These are phyloP conservation scores for Lepidothrix coronata DNA, from an alignment of 2,113 vertebrate species.

Conservation along the genomic window DNA sequence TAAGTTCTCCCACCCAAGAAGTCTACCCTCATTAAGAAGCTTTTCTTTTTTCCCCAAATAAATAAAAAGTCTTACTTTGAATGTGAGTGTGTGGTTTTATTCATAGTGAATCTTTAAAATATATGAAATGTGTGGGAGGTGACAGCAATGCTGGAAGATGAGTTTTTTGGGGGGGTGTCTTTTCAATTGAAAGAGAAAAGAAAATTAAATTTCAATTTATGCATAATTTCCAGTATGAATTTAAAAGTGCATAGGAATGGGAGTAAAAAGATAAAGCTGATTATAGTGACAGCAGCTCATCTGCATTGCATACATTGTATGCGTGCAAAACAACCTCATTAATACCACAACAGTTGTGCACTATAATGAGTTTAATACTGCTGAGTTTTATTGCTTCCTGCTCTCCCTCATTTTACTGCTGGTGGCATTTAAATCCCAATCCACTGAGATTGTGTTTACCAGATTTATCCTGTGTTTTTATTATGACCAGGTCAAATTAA, in stretches of 20 bases:
- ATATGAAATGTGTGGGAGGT: not conserved
- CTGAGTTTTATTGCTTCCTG: not conserved
- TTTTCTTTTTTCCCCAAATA: not conserved
- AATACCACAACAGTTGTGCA: not conserved
- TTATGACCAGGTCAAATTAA: not conserved
- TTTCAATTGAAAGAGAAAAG: not conserved
- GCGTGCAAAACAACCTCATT: not conserved
- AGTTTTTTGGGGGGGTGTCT: not conserved
- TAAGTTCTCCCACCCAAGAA: not conserved
- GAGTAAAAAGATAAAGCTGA: not conserved
- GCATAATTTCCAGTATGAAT: not conserved
- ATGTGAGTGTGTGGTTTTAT: not conserved
- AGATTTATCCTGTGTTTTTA: not conserved
- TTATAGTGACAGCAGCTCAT: not conserved
- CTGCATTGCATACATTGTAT: not conserved
- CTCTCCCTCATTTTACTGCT: not conserved
- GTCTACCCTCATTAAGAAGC: not conserved
- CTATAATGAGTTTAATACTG: not conserved
- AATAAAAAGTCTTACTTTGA: not conserved
- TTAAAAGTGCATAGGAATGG: not conserved
- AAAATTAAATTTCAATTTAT: conserved; percentile 8
- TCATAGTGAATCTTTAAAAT: not conserved
- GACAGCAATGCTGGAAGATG: not conserved
- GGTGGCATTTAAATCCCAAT: not conserved
- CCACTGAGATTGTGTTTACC: not conserved